Evolutionary conservation across 2,888 invertebrate genomes (phyloP), one percentile per base, ranked within the genome.

Genomic region (Ceraclea dissimilis): DNA sequence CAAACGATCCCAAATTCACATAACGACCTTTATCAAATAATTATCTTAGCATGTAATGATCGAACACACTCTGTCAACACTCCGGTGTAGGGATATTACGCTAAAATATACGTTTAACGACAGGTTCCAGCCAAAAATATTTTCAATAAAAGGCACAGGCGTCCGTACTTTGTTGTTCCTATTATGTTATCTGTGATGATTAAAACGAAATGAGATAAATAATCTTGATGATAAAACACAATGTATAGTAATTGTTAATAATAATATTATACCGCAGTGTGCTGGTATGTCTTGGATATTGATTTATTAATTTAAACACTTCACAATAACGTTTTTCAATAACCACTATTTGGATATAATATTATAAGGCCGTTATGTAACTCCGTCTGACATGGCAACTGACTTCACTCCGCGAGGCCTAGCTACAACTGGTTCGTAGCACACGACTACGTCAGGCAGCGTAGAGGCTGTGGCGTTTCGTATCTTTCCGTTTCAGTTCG

Each of bases 341-440:
- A 5, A 39, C 39, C 13, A 16, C 16, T 39, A 39, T 39, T 39
- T 39, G 16, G 39, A 16, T 39, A n/a, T 39, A 16, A 39, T 44
- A 53, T 48, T 53, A 51, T 49, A 56, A 56, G 50, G 59, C 59
- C 56, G 59, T 59, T 59, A 59, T 57, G 59, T 59, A 59, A 59
- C 54, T 50, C 53, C 54, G 51, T 51, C 56, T 56, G 56, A 53
- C 48, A 57, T 48, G 51, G 56, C 59, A 53, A 59, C 39, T 33
- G 50, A 46, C 59, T 52, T 34, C 53, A 26, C 49, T 47, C 55
- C 56, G 52, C 53, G 51, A 56, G 53, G 56, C 56, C 56, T 56
- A 52, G 53, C 56, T 59, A 59, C 59, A 56, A 59, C 59, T 59
- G 59, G 56, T 26, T 34, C 56, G 55, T 53, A 50, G 47, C 50